Evolutionary conservation across 2,888 invertebrate species (phyloP).

Genomic region (Dyspetes luteomarginatus): DNA sequence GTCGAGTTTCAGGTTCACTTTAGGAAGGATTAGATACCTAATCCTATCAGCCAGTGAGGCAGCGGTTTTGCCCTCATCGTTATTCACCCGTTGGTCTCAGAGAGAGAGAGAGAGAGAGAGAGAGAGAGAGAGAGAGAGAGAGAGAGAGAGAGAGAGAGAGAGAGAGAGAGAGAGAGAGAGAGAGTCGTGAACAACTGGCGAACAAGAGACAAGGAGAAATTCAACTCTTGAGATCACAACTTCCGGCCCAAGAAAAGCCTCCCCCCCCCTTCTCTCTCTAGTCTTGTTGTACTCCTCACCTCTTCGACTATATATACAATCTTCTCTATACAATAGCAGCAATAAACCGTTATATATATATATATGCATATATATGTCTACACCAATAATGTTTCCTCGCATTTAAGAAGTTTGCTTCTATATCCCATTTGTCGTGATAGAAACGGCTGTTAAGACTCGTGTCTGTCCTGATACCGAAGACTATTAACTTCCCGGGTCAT

Average conservation of each 20-base stretch:
- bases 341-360: too few species aligned
- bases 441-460: conserved; percentile 7
- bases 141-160: background rate
- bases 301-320: background rate
- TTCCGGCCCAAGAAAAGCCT: conserved; percentile 35
- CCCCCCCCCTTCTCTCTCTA: background rate
- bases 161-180: conserved; percentile 13
- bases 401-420: background rate
- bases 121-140: background rate
- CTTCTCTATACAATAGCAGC: background rate
- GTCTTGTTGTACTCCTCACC: background rate
- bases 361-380: background rate
- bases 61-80: conserved; percentile 46
- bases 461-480: conserved; percentile 27
- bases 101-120: background rate
- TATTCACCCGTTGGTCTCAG: conserved; percentile 21
- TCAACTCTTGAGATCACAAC: conserved; percentile 50
- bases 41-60: conserved; percentile 54
- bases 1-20: conserved; percentile 60
- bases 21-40: conserved; percentile 58
- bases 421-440: conserved; percentile 2
- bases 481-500: conserved; percentile 52
- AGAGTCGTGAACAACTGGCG: conserved; percentile 1
- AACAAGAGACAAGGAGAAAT: conserved; percentile 39
- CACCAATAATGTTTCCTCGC: conserved; percentile 17